phyloP scores from a whole-genome alignment of 2,888 invertebrate genomes.

The Rotaria socialis region DNA sequence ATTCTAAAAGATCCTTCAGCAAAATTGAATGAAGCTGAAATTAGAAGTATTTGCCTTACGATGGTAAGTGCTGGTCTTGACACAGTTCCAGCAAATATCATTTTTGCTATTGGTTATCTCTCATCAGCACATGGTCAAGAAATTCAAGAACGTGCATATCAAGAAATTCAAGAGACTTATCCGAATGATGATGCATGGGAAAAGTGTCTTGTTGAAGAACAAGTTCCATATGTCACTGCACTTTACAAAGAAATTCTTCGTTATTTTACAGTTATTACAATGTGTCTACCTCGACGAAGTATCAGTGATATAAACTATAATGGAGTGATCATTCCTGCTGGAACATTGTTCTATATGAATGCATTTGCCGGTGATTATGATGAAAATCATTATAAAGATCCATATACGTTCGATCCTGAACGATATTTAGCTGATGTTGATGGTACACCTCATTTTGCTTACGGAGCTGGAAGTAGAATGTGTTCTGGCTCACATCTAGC shows the following conservation, averaged over 20 bases:
- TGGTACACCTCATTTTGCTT: constrained; percentile 8
- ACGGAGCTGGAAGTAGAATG: constrained; percentile 18
- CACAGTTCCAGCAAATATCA: constrained; percentile 10
- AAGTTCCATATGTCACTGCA: constrained; percentile 15
- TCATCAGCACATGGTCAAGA: constrained; percentile 24
- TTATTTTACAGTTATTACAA: neutral
- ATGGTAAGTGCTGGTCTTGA: constrained; percentile 29
- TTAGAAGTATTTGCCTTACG: neutral
- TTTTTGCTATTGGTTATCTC: neutral
- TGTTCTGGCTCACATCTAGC: constrained; percentile 24
- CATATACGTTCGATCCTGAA: neutral
- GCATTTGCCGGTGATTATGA: constrained; percentile 31
- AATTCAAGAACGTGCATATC: constrained; percentile 14
- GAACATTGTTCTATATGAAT: constrained; percentile 24
- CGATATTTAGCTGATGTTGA: constrained; percentile 24
- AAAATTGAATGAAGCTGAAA: constrained; percentile 1
- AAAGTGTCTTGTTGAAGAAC: neutral
- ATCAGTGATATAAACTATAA: neutral
- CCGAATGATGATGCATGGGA: neutral
- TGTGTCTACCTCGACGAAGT: constrained; percentile 19
- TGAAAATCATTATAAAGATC: constrained; percentile 7
- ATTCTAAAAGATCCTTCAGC: constrained; percentile 1
- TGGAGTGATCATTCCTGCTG: neutral
- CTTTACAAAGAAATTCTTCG: constrained; percentile 8
- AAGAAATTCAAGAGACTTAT: constrained; percentile 15